Percentiles rank a stretch among this genome's conserved stretches.
Evolutionary conservation across 2,888 invertebrate genomes (phyloP).

Genomic region (Lacanobia wlatinum): DNA sequence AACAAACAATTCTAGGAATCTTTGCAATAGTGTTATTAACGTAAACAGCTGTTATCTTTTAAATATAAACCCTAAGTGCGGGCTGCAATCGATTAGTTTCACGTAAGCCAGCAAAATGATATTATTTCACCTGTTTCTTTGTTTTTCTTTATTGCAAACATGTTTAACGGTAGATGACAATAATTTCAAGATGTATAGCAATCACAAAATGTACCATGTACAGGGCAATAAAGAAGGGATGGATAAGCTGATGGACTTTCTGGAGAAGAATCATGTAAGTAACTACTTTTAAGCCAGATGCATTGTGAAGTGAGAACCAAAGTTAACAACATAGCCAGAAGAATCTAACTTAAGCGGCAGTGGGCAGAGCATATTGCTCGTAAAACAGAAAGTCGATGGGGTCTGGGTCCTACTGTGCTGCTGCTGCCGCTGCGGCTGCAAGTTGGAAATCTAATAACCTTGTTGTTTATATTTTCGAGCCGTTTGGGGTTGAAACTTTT

Average conservation of each 20-base stretch:
- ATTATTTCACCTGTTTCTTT: conserved; percentile 35
- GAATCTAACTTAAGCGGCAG: too few species aligned
- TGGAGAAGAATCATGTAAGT: conserved; percentile 72
- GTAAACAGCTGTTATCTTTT: conserved; percentile 52
- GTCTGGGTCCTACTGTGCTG: too few species aligned
- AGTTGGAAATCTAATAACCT: too few species aligned
- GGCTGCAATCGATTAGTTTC: conserved; percentile 30
- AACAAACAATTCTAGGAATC: conserved; percentile 40
- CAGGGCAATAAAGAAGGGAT: conserved; percentile 59
- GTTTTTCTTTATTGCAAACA: conserved; percentile 30
- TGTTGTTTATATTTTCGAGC: too few species aligned
- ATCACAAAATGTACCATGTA: conserved; percentile 45
- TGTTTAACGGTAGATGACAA: conserved; percentile 36
- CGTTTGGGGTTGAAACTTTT: too few species aligned
- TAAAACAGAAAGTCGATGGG: too few species aligned
- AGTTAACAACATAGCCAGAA: too few species aligned
- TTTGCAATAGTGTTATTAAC: conserved; percentile 12
- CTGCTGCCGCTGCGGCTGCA: too few species aligned
- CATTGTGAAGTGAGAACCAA: too few species aligned
- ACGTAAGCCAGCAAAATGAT: conserved; percentile 49
- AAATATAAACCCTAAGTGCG: conserved; percentile 58
- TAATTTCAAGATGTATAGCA: conserved; percentile 65
- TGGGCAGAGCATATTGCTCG: too few species aligned
- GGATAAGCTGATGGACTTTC: conserved; percentile 47
- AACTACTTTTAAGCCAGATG: conserved; percentile 5